phyloP scores from a whole-genome alignment of 2,888 invertebrate genomes.

The Pterostichus niger region DNA sequence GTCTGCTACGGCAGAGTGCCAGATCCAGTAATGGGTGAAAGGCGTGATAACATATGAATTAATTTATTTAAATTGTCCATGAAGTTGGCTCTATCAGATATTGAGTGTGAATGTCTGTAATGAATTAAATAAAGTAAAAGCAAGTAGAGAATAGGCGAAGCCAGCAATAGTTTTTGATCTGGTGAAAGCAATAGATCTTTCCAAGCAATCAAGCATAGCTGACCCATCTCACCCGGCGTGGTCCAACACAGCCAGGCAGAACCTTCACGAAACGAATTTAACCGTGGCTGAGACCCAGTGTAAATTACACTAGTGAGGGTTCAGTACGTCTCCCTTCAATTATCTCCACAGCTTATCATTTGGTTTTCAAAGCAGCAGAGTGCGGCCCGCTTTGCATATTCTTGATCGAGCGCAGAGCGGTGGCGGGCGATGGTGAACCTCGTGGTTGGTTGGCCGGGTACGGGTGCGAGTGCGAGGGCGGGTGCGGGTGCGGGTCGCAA shows the following conservation, averaged over 20 bases:
- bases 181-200: neutral
- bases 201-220: neutral
- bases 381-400: conserved; percentile 60
- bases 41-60: too few relatives aligned
- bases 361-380: conserved; percentile 72
- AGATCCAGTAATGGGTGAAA: too few relatives aligned
- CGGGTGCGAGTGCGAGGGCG: neutral
- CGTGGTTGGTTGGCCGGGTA: neutral
- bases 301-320: conserved; percentile 62
- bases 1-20: too few relatives aligned
- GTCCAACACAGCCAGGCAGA: neutral
- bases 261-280: neutral
- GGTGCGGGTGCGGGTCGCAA: conserved; percentile 51
- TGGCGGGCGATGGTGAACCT: neutral
- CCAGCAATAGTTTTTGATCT: neutral
- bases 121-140: too few relatives aligned
- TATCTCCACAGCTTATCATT: conserved; percentile 73
- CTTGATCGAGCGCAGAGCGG: conserved; percentile 45
- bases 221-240: neutral
- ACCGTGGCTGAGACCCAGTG: conserved; percentile 29
- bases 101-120: too few relatives aligned
- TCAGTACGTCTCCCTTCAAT: conserved; percentile 71
- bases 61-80: too few relatives aligned
- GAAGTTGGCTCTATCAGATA: too few relatives aligned
- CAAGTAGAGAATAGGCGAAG: neutral